Percentiles rank a stretch among this genome's conserved stretches.
These are phyloP conservation scores for Xenops minutus DNA, from an alignment of 2,797 vertebrate species.

Conservation along the genomic window DNA sequence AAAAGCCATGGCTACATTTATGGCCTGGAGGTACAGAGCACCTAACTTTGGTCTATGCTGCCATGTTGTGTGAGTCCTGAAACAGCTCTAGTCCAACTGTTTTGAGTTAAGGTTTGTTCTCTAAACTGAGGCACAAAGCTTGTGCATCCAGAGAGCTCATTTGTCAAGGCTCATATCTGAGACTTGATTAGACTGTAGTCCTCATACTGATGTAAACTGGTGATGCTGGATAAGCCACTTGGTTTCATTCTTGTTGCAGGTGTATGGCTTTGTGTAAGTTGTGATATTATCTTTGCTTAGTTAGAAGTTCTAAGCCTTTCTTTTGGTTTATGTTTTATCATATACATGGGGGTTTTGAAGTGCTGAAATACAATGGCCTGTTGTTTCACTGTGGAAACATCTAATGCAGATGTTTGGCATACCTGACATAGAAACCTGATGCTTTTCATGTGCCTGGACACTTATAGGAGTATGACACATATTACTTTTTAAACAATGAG, in stretches of 20 bases:
- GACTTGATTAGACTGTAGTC: neutral
- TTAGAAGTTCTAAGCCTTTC: neutral
- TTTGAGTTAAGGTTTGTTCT: neutral
- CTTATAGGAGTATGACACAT: neutral
- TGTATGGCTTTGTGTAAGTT: neutral
- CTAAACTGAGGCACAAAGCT: neutral
- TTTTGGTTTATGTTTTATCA: neutral
- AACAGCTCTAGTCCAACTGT: neutral
- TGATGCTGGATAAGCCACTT: neutral
- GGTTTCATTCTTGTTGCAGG: neutral
- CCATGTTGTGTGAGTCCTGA: neutral
- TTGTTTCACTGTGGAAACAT: neutral
- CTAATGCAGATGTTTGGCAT: neutral
- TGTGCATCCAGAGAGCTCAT: neutral
- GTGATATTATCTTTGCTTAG: neutral
- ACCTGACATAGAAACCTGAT: neutral
- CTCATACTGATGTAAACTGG: neutral
- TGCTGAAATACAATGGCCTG: neutral
- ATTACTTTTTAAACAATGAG: neutral
- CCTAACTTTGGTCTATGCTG: neutral
- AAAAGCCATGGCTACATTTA: neutral
- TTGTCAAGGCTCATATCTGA: neutral
- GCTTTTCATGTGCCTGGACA: neutral
- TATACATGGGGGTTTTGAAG: neutral
- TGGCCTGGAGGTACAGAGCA: neutral